phyloP scores from a whole-genome alignment of 2,888 invertebrate species.

The Cataglyphis rosenhaueri region DNA sequence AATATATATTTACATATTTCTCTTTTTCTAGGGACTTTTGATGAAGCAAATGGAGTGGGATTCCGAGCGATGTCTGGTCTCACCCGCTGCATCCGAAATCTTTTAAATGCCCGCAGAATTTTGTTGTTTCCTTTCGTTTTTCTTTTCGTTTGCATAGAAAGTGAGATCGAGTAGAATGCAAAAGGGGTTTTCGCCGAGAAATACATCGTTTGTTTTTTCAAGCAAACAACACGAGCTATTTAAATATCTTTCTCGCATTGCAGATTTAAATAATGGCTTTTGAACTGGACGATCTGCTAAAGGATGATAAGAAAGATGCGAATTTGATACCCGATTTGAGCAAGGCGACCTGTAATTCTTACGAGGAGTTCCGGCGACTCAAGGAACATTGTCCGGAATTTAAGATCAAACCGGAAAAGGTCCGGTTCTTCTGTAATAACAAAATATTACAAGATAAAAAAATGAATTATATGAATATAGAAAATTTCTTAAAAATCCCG shows the following conservation, averaged over 20 bases:
- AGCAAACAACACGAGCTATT: constrained; percentile 29
- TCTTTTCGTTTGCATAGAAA: constrained; percentile 69
- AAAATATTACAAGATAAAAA: background rate
- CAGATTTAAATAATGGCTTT: constrained; percentile 86
- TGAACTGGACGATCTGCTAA: constrained; percentile 94
- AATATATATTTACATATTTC: background rate
- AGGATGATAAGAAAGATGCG: constrained; percentile 92
- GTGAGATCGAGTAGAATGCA: constrained; percentile 60
- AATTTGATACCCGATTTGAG: constrained; percentile 94
- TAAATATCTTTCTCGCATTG: constrained; percentile 62
- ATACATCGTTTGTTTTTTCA: background rate
- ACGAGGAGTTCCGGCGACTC: constrained; percentile 93
- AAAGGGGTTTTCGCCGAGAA: constrained; percentile 52
- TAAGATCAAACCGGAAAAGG: constrained; percentile 95
- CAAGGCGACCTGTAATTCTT: constrained; percentile 91
- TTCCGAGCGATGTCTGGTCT: constrained; percentile 78
- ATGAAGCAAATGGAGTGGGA: constrained; percentile 87
- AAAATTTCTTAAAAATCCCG: background rate
- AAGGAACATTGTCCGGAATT: constrained; percentile 96
- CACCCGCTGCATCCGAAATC: constrained; percentile 80
- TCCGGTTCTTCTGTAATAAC: constrained; percentile 77
- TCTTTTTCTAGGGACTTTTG: constrained; percentile 84
- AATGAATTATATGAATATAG: constrained; percentile 2
- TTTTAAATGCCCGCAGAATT: constrained; percentile 69
- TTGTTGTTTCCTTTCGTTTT: constrained; percentile 61